A percentile compares a stretch with the other conserved stretches of the same genome.
Conservation (phyloP, 1,140 invertebrate genomes). For the Aphidius gifuensis region DNA sequence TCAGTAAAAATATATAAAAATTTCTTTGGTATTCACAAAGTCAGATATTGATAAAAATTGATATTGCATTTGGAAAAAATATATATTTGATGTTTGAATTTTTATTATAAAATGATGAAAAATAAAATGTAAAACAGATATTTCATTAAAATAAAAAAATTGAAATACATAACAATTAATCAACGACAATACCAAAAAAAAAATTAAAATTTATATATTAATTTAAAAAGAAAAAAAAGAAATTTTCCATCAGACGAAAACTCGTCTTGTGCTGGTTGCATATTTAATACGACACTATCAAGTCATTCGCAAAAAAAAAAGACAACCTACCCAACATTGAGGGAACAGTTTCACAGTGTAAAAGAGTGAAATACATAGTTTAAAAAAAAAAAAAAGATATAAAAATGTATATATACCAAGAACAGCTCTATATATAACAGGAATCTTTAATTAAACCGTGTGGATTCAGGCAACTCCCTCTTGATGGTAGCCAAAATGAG, state of each 20-base stretch:
- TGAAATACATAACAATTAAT: too few relatives aligned
- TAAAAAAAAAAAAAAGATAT: neutral
- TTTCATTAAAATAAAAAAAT: too few relatives aligned
- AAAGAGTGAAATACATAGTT: neutral
- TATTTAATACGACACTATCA: constrained; percentile 7
- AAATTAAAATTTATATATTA: neutral
- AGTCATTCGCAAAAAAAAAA: neutral
- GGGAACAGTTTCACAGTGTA: neutral
- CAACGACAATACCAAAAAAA: neutral
- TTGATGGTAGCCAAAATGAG: neutral
- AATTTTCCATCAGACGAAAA: neutral
- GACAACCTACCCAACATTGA: too few relatives aligned
- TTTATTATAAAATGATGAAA: too few relatives aligned
- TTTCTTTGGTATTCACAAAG: too few relatives aligned
- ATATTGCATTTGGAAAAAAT: too few relatives aligned
- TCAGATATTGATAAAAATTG: too few relatives aligned
- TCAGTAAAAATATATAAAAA: too few relatives aligned
- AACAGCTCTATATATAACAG: constrained; percentile 12
- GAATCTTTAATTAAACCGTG: constrained; percentile 18
- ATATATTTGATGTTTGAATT: too few relatives aligned
- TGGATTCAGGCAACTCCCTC: neutral
- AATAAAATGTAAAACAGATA: too few relatives aligned
- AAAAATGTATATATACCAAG: constrained; percentile 4
- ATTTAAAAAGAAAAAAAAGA: neutral
- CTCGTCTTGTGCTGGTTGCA: neutral